phyloP scores from a whole-genome alignment of 2,888 invertebrate genomes.

The Blastobasis lacticolella region DNA sequence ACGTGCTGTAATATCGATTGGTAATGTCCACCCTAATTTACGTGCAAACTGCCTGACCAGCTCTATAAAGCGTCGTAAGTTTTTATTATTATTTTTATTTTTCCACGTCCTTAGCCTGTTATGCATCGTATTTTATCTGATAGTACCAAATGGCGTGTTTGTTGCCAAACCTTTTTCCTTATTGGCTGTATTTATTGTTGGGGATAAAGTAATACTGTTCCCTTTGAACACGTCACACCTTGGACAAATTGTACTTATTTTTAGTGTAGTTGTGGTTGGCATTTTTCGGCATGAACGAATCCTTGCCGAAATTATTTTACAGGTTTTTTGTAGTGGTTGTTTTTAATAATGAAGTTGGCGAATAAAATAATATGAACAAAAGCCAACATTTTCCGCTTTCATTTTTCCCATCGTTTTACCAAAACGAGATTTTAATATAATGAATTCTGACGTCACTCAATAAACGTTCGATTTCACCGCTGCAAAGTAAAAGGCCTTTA shows the following conservation, averaged over 20 bases:
- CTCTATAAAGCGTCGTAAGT: not conserved
- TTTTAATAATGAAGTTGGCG: no score
- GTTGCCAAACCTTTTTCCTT: slow-evolving; percentile 25
- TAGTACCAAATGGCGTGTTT: slow-evolving; percentile 20
- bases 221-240: slow-evolving; percentile 26
- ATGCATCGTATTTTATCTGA: slow-evolving; percentile 20
- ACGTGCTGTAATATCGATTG: not conserved
- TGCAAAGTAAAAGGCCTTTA: no score
- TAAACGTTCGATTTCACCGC: no score
- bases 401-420: no score
- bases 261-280: no score
- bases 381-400: no score
- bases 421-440: no score
- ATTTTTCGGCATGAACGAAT: no score
- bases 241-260: slow-evolving; percentile 9
- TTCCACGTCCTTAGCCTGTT: slow-evolving; percentile 9
- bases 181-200: slow-evolving; percentile 24
- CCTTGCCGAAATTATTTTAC: no score
- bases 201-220: slow-evolving; percentile 27
- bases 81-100: slow-evolving; percentile 9
- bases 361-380: no score
- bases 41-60: not conserved
- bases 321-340: no score
- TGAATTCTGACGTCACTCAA: no score
- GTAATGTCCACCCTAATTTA: not conserved